Percentiles rank a stretch among this genome's conserved stretches.
These are phyloP conservation scores for Leptocoma aspasia DNA, from an alignment of 2,113 vertebrate genomes.

Conservation along the genomic window DNA sequence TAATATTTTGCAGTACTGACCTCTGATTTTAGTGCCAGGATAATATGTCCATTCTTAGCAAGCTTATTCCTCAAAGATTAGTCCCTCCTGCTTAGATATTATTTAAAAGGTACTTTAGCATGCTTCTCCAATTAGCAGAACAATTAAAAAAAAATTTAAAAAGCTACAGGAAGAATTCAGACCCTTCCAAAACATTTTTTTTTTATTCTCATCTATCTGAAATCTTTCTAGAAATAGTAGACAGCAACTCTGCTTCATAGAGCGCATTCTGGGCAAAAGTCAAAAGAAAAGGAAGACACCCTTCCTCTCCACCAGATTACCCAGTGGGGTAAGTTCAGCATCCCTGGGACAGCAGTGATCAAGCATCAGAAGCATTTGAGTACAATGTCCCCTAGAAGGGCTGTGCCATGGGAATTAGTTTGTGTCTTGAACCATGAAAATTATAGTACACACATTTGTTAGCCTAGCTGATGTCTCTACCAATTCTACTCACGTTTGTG, in stretches of 20 bases:
- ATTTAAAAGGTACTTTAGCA: constrained; percentile 1
- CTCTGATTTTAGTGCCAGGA: neutral
- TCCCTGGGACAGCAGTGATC: neutral
- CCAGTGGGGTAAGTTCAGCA: neutral
- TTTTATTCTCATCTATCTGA: neutral
- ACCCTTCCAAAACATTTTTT: neutral
- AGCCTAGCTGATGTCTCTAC: neutral
- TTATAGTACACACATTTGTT: neutral
- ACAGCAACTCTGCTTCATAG: neutral
- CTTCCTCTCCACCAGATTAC: neutral
- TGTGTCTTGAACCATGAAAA: neutral
- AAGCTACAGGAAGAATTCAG: neutral
- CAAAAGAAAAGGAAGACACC: neutral
- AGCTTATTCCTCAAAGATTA: constrained; percentile 14
- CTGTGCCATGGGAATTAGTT: neutral
- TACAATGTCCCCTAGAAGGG: neutral
- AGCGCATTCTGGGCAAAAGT: neutral
- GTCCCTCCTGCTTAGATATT: neutral
- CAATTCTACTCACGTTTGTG: neutral
- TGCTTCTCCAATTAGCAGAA: neutral
- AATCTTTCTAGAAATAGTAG: neutral
- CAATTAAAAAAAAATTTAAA: neutral
- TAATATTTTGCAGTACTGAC: neutral
- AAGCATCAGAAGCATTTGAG: neutral
- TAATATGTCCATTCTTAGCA: neutral